Evolutionary conservation across 2,888 invertebrate species (phyloP).

Genomic region (Melanophora roralis): DNA sequence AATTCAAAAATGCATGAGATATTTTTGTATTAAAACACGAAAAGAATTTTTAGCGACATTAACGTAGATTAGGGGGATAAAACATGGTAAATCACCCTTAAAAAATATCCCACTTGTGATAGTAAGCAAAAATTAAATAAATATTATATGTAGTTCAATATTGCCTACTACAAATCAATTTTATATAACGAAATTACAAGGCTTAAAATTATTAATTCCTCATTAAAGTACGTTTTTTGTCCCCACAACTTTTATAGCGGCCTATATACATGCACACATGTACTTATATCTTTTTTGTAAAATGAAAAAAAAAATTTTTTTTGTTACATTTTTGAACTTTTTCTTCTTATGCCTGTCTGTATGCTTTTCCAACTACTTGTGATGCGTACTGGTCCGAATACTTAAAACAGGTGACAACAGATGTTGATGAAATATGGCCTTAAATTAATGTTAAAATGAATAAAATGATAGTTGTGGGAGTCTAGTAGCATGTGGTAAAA

Average conservation of each 20-base stretch:
- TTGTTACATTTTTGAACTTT: conserved; percentile 34
- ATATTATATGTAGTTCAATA: too few species aligned
- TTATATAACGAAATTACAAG: too few species aligned
- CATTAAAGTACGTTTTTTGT: background rate
- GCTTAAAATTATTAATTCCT: background rate
- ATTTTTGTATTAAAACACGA: conserved; percentile 15
- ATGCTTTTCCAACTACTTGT: conserved; percentile 19
- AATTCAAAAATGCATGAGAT: conserved; percentile 54
- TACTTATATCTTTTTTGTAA: conserved; percentile 8
- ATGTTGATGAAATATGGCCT: conserved; percentile 61
- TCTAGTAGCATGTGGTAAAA: conserved; percentile 57
- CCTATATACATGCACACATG: conserved; percentile 23
- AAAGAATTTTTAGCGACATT: conserved; percentile 3
- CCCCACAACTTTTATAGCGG: background rate
- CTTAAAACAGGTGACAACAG: conserved; percentile 61
- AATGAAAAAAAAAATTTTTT: conserved; percentile 25
- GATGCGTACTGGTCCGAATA: conserved; percentile 45
- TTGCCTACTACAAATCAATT: too few species aligned
- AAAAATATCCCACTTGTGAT: too few species aligned
- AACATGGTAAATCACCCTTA: too few species aligned
- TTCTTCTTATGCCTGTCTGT: background rate
- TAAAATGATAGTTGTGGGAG: conserved; percentile 62
- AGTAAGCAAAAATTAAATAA: too few species aligned
- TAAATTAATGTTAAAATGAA: conserved; percentile 43
- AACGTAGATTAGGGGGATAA: background rate